Evolutionary conservation across 1,140 invertebrate species (phyloP), one percentile per base, ranked within the genome.

Genomic region (Drosophila micromelanica): DNA sequence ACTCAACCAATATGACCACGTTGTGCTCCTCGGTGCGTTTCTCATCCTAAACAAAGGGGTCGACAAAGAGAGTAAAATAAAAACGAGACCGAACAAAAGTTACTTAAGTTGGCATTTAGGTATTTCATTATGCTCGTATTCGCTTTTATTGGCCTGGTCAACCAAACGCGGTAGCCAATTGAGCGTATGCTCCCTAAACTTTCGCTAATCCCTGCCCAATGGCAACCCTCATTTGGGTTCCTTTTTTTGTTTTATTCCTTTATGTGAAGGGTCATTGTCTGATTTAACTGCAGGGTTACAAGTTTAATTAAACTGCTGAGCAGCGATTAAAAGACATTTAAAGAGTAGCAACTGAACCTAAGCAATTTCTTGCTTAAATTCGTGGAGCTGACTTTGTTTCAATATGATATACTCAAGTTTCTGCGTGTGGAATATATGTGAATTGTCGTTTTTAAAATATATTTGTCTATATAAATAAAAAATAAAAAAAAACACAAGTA

Each of bases 1-100:
- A 99, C 91, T 99, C 98, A 2, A 98, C 97, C 45, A 99, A 93
- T 13, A 98, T 95, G 2, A 96, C 94, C 0, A 99, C 95, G 70
- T 98, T 97, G 82, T 97, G 96, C 89, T 97, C 96, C 86, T 96
- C 95, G 81, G 97, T 96, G 73, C 95, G 94, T 49, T 93, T 94
- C 35, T 94, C 94, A 80, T 96, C 95, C 96, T 97, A 15, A 32
- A 48, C 17, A n/a, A 61, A 52, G 40, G 40, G 20, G 17, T 15
- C 30, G 13, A 51, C 11, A 56, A 32, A 30, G 32, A 61, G 40
- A 43, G 45, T 51, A 12, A n/a, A 60, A 62, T 9, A 45, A 23
- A 51, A 49, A 54, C 56, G 12, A 73, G 8, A 61, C 32, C 20
- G 20, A 71, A 59, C 32, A 46, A 43, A 72, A 73, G 62, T 65